phyloP scores from a whole-genome alignment of 2,888 invertebrate genomes.

The Ceramica pisi region DNA sequence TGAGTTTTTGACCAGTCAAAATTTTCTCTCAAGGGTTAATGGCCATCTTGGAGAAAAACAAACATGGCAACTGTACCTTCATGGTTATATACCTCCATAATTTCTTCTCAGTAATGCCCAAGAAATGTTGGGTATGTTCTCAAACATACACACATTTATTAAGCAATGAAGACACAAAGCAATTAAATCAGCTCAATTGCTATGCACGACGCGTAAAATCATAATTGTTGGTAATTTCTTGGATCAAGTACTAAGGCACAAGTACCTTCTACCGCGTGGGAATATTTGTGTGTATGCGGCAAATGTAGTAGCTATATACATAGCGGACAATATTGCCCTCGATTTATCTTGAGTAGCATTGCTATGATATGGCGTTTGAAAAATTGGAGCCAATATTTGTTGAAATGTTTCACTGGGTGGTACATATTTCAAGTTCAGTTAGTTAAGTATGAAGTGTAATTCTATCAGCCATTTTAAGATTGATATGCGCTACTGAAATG shows the following conservation, averaged over 20 bases:
- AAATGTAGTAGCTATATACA: slow-evolving; percentile 25
- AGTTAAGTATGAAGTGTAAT: slow-evolving; percentile 6
- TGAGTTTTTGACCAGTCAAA: background rate
- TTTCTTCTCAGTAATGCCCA: background rate
- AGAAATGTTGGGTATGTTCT: background rate
- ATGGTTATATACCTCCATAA: background rate
- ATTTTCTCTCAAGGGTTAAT: background rate
- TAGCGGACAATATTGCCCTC: slow-evolving; percentile 35
- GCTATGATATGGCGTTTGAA: slow-evolving; percentile 16
- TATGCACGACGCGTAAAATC: slow-evolving; percentile 60
- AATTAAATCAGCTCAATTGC: slow-evolving; percentile 52
- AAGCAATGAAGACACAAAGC: slow-evolving; percentile 55
- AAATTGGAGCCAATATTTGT: slow-evolving; percentile 33
- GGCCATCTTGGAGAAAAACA: background rate
- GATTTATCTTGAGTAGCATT: slow-evolving; percentile 11
- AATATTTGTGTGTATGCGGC: slow-evolving; percentile 46
- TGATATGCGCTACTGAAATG: too few species aligned
- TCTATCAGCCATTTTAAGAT: too few species aligned
- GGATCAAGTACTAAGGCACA: slow-evolving; percentile 25
- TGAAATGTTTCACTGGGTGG: slow-evolving; percentile 13
- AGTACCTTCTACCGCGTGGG: slow-evolving; percentile 58
- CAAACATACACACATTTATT: slow-evolving; percentile 6
- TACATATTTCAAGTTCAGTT: slow-evolving; percentile 61
- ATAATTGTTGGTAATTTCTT: slow-evolving; percentile 64
- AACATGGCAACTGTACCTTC: background rate